Evolutionary conservation across 1,140 invertebrate genomes (phyloP), one percentile per base, ranked within the genome.

Genomic region (Lucilia sericata): DNA sequence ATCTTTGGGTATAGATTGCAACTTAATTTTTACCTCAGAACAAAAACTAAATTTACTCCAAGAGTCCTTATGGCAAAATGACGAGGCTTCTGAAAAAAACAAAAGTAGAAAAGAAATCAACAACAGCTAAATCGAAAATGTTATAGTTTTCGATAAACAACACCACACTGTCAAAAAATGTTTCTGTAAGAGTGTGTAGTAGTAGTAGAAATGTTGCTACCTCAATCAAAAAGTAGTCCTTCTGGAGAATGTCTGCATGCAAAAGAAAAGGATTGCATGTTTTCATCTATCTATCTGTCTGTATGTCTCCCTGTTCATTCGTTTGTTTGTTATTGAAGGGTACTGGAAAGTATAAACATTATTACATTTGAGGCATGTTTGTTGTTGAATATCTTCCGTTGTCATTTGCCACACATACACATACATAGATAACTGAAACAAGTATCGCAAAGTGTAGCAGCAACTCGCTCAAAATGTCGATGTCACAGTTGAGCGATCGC

Each of bases 401-500:
- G 60, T 70, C 19, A 21, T 21, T 21, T 70, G 65, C 12, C 55
- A 70, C 65, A 70, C 5, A 25, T 25, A 21, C n/a, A 70, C n/a
- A 19, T 19, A n/a, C 5, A 3, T 30, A 30, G 1, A 30, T 30
- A 30, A 30, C 25, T 30, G 51, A 14, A 60, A 60, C 51, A 70
- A 17, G 51, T 55, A 21, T 70, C 51, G 51, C 51, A 60, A 60
- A 7, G n/a, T 17, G 8, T 60, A 30, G 25, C 25, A 60, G 55
- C 55, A 60, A 60, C 14, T 60, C 55, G 65, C 65, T 70, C 65
- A 70, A 21, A 30, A 70, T 70, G 65, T 70, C 65, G 65, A 70
- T 70, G 65, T 70, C 65, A 70, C 65, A 70, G 65, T 70, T 21
- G 65, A 70, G 65, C 21, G 65, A 70, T 70, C 65, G n/a, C 65